Conservation (phyloP, 30 jellyfish, hydroid and myxozoan genomes). For the Sanderia malayensis region DNA sequence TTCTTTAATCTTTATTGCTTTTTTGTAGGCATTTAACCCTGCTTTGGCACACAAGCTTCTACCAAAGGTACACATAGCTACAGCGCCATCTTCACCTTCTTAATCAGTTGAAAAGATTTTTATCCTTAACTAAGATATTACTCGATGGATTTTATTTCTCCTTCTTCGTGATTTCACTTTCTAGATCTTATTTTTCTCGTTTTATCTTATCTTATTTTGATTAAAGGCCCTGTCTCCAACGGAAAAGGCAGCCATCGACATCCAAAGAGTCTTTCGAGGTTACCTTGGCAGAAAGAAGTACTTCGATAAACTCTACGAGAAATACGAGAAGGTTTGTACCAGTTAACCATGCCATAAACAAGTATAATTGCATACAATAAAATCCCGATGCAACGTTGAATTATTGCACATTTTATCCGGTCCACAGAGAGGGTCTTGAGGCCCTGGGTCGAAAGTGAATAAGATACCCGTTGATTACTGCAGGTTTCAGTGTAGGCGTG, state of each 20-base stretch:
- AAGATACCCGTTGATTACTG: no score
- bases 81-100: background rate
- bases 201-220: no score
- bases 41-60: conserved; percentile 44
- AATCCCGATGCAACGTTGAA: no score
- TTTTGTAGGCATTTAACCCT: conserved; percentile 43
- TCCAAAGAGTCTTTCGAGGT: conserved; percentile 70
- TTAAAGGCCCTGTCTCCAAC: conserved; percentile 13
- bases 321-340: conserved; percentile 44
- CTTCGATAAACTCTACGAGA: conserved; percentile 52
- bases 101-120: background rate
- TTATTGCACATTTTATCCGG: no score
- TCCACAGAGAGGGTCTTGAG: no score
- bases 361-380: no score
- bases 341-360: no score
- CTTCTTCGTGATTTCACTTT: background rate
- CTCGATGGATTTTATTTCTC: background rate
- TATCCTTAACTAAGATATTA: background rate
- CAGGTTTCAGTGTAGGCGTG: no score
- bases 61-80: conserved; percentile 25
- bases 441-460: no score
- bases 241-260: conserved; percentile 63
- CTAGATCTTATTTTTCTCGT: background rate
- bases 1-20: no score
- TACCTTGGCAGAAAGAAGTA: conserved; percentile 49